Conservation (phyloP, 2,888 invertebrate genomes). For the Brachylomia viminalis region DNA sequence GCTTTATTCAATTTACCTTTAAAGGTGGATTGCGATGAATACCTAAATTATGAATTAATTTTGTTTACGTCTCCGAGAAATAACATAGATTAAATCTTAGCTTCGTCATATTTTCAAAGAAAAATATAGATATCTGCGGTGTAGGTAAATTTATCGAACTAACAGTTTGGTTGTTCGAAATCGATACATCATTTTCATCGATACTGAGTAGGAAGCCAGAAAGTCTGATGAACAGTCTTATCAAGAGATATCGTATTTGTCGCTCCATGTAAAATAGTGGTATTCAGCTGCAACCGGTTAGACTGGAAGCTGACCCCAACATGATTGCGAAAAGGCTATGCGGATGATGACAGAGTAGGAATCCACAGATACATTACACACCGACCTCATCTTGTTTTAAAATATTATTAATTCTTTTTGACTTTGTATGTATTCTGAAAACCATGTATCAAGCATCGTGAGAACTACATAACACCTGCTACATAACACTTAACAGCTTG, state of each 20-base stretch:
- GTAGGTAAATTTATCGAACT: background rate
- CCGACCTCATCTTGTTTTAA: background rate
- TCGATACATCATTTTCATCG: background rate
- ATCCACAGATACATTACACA: background rate
- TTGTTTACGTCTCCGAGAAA: background rate
- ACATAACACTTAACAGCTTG: too few species aligned
- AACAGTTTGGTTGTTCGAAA: background rate
- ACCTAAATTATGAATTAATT: conserved; percentile 24
- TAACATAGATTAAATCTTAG: background rate
- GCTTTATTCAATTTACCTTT: conserved; percentile 28
- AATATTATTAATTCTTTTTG: background rate
- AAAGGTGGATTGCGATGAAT: conserved; percentile 26
- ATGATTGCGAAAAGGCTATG: too few species aligned
- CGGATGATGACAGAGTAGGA: too few species aligned
- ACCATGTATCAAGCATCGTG: background rate
- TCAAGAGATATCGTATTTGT: too few species aligned
- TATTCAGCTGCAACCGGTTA: too few species aligned
- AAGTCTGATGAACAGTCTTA: too few species aligned
- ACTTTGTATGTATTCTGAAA: background rate
- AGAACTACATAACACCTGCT: background rate
- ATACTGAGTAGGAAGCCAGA: background rate
- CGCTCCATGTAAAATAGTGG: too few species aligned
- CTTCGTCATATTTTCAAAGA: background rate
- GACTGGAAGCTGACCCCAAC: too few species aligned
- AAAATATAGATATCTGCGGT: background rate